Evolutionary conservation across 1,140 invertebrate genomes (phyloP).

Genomic region (Stegodyphus dumicola): DNA sequence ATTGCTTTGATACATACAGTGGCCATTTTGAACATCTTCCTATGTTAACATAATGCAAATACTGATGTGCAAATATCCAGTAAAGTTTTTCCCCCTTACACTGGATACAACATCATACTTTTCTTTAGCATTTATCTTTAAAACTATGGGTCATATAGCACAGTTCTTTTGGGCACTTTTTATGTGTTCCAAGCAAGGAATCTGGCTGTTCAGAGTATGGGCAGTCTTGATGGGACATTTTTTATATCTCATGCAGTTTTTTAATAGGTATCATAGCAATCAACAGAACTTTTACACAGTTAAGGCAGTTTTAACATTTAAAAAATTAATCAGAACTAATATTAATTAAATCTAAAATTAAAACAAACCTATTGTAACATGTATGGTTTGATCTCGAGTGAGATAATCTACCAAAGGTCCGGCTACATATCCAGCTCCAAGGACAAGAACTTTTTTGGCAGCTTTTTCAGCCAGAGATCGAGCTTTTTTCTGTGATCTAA

Average conservation of each 20-base stretch:
- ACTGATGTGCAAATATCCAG: not conserved
- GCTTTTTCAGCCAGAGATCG: slow-evolving; percentile 32
- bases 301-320: not conserved
- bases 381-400: slow-evolving; percentile 80
- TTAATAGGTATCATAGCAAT: not conserved
- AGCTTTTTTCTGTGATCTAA: slow-evolving; percentile 63
- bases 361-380: slow-evolving; percentile 82
- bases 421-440: slow-evolving; percentile 96
- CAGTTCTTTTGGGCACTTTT: too few relatives aligned
- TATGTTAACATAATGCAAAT: not conserved
- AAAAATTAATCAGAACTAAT: not conserved
- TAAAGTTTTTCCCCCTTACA: too few relatives aligned
- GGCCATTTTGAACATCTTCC: too few relatives aligned
- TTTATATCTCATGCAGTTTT: not conserved
- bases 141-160: too few relatives aligned
- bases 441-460: slow-evolving; percentile 79
- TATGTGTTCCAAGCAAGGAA: too few relatives aligned
- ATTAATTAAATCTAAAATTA: not conserved
- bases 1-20: not conserved
- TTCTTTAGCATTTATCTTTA: too few relatives aligned
- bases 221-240: too few relatives aligned
- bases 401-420: slow-evolving; percentile 94
- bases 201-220: too few relatives aligned
- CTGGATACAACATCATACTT: too few relatives aligned
- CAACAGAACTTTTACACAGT: not conserved